These are phyloP conservation scores for Nephrotoma guestfalica DNA, from an alignment of 2,888 invertebrate genomes.

Conservation along the genomic window DNA sequence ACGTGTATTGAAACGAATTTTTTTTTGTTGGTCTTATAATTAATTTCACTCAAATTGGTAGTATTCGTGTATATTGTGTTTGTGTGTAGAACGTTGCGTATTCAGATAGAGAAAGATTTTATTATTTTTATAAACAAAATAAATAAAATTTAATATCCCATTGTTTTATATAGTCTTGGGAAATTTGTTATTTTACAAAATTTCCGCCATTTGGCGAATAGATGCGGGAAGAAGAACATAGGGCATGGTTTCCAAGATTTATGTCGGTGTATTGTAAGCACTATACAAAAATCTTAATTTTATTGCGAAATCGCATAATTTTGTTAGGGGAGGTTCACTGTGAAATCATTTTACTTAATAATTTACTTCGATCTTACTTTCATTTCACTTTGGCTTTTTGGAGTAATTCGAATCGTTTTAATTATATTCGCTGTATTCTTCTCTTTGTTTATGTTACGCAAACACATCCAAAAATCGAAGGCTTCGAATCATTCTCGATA, in stretches of 20 bases:
- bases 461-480: too few relatives aligned
- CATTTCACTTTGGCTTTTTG: too few relatives aligned
- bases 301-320: neutral
- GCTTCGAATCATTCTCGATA: too few relatives aligned
- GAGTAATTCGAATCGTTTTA: too few relatives aligned
- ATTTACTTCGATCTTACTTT: too few relatives aligned
- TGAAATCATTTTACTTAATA: too few relatives aligned
- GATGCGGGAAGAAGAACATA: neutral
- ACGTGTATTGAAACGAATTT: neutral
- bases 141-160: neutral
- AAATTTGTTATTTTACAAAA: neutral
- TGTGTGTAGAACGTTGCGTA: neutral
- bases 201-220: neutral
- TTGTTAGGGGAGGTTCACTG: too few relatives aligned
- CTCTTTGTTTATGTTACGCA: too few relatives aligned
- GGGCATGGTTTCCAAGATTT: neutral
- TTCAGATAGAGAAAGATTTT: neutral
- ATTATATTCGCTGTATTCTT: too few relatives aligned
- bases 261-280: neutral
- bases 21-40: neutral
- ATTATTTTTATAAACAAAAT: neutral
- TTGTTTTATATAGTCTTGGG: neutral
- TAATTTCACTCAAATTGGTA: neutral
- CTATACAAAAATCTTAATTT: neutral
- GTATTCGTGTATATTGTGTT: neutral